Base-by-base conservation (phyloP, 1,140 invertebrate species). In the Eufriesea mexicana region DNA sequence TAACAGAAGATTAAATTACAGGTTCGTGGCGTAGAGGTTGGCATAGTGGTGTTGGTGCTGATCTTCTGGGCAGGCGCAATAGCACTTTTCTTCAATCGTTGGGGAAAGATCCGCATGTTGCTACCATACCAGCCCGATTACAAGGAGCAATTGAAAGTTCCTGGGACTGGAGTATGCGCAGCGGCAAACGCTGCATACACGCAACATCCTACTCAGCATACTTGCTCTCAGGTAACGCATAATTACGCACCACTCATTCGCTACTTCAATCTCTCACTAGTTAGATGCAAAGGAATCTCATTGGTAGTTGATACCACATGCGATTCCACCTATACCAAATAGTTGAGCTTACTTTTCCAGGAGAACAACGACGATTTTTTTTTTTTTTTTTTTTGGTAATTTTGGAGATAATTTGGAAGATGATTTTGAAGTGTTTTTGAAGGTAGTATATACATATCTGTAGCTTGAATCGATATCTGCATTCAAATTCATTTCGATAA, bases 91-190 rank as follows among this genome's bases (percentile, higher is more conserved):
- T 98, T 98, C 95, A 98, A 98, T 91, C 95, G 97, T 55, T 98
- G 98, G 98, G 98, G 98, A 23, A 98, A 98, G 95, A 98, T 98
- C 66, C 95, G 98, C 59, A 98, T 98, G 98, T 94, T 98, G 79
- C 94, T 98, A 85, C 98, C 98, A 2, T 98, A 98, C 92, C 98
- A 98, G 90, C 98, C 98, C 10, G 97, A 98, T 88, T 98, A 98
- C 92, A 98, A 98, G 91, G 97, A 97, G 90, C 97, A 97, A 92
- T 93, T 97, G 6, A 97, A 97, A 94, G 97, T 97, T 54, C 97
- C 97, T 4, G 97, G 97, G 20, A 97, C 96, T 55, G 97, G 96
- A 42, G 96, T 96, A 1, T 96, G 97, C 91, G 95, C 96, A 25
- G 95, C 96, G 79, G 95, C 95, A 18, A 95, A 92, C 70, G 89